Percentiles rank a stretch among this genome's conserved stretches.
These are phyloP conservation scores for Neelides folsomi DNA, from an alignment of 2,888 invertebrate species.

Conservation along the genomic window DNA sequence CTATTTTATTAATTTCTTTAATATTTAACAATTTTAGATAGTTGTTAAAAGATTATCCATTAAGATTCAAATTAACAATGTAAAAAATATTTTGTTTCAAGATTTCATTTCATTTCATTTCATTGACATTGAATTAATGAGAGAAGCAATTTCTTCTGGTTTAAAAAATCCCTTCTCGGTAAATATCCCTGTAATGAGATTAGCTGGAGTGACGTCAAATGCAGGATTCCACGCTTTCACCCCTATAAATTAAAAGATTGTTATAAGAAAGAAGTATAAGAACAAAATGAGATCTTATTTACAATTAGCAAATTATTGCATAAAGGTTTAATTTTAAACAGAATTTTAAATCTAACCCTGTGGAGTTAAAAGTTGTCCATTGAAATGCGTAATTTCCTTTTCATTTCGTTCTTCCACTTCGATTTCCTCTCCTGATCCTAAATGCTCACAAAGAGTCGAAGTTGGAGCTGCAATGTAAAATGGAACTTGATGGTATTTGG, in stretches of 20 bases:
- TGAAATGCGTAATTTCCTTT: conserved; percentile 80
- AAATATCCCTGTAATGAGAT: conserved; percentile 80
- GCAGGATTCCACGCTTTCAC: conserved; percentile 41
- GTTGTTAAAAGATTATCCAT: too few species aligned
- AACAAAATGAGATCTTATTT: too few species aligned
- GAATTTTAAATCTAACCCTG: conserved; percentile 46
- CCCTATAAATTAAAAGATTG: conserved; percentile 11
- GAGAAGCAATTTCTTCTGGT: conserved; percentile 41
- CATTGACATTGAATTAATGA: background rate
- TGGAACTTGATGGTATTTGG: conserved; percentile 77
- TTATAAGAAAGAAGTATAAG: conserved; percentile 3
- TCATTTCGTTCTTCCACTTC: conserved; percentile 87
- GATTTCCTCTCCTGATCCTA: conserved; percentile 69
- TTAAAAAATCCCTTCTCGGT: conserved; percentile 80
- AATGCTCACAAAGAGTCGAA: conserved; percentile 72
- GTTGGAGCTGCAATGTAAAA: conserved; percentile 92
- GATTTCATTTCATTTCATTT: background rate
- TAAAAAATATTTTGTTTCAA: too few species aligned
- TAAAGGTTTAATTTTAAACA: background rate
- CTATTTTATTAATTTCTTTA: too few species aligned
- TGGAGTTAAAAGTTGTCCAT: conserved; percentile 74
- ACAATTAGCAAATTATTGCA: too few species aligned
- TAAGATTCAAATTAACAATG: too few species aligned
- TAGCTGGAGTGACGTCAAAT: conserved; percentile 92
- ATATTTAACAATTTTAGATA: too few species aligned